Evolutionary conservation across 2,113 vertebrate genomes (phyloP).

Genomic region (Agelaius phoeniceus): DNA sequence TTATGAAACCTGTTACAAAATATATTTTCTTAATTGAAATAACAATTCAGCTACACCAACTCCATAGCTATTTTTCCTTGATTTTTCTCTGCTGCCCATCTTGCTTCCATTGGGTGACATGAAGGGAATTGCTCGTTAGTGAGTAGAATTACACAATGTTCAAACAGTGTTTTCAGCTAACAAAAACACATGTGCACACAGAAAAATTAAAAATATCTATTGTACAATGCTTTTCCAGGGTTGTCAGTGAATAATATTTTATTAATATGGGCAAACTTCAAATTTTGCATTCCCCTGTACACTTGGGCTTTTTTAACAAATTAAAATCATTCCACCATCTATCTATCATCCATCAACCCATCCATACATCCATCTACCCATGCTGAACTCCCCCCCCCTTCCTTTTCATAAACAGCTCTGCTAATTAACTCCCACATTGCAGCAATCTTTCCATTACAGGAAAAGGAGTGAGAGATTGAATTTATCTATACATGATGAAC

Average conservation of each 20-base stretch:
- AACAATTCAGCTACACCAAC: background rate
- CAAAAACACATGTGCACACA: background rate
- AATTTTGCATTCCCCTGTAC: background rate
- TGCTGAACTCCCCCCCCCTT: background rate
- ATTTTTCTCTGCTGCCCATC: background rate
- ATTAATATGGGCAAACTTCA: background rate
- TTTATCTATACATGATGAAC: slow-evolving; percentile 67
- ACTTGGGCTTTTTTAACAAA: background rate
- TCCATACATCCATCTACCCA: background rate
- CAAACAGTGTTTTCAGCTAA: background rate
- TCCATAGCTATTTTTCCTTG: background rate
- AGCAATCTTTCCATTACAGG: slow-evolving; percentile 29
- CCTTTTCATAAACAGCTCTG: slow-evolving; percentile 61
- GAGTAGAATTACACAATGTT: background rate
- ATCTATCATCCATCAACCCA: background rate
- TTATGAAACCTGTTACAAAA: background rate
- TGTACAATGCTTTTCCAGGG: background rate
- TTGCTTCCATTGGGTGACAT: background rate
- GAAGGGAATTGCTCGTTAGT: background rate
- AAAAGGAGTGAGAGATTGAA: slow-evolving; percentile 49
- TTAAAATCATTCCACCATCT: background rate
- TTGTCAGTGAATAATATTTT: background rate
- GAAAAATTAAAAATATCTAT: background rate
- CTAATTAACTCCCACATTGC: slow-evolving; percentile 65
- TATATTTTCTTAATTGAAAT: background rate